Base-by-base conservation (phyloP, 2,888 invertebrate species). In the Blastobasis lacticolella region DNA sequence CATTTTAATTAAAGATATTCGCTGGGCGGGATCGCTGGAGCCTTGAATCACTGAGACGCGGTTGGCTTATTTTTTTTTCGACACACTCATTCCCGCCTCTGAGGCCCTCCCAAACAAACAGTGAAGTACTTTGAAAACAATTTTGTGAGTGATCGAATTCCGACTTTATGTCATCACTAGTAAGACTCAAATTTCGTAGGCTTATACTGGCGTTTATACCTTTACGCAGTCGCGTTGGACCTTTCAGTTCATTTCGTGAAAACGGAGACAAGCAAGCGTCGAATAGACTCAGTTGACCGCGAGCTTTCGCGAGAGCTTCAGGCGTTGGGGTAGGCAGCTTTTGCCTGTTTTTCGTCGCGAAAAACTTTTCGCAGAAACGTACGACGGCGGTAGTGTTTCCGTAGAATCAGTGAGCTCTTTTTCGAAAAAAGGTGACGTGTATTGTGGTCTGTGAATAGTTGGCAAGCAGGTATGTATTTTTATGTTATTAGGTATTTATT, bases 11-110 rank as follows among this genome's bases (percentile, higher is more conserved):
- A 87, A 86, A 84, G 83, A 88, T 81, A 79, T 79, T 81, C 79
- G 68, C 71, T 73, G 67, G 64, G 79, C 78, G 75, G 23, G 87
- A 87, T 87, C 87, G 86, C 77, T 77, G 78, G 73, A 80, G 78
- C 86, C 78, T 82, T 81, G 81, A 81, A 78, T 86, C 81, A 85
- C 73, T 76, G 86, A 81, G 84, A 82, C 87, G 86, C 81, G 88
- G 88, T 88, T 88, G 88, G 88, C 77, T 87, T 88, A 86, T 84
- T 87, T 88, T 87, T n/a, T 87, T 88, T 87, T 86, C 79, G 74
- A 75, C 80, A 78, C 77, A 81, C 79, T 87, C 87, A 87, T 87
- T 88, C 87, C 87, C 88, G 88, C 88, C 88, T 87, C 81, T 81
- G 81, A 69, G 86, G 75, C 85, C 87, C 87, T 86, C 87, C 88